phyloP scores from a whole-genome alignment of 2,113 vertebrate genomes.

The Acinonyx jubatus region DNA sequence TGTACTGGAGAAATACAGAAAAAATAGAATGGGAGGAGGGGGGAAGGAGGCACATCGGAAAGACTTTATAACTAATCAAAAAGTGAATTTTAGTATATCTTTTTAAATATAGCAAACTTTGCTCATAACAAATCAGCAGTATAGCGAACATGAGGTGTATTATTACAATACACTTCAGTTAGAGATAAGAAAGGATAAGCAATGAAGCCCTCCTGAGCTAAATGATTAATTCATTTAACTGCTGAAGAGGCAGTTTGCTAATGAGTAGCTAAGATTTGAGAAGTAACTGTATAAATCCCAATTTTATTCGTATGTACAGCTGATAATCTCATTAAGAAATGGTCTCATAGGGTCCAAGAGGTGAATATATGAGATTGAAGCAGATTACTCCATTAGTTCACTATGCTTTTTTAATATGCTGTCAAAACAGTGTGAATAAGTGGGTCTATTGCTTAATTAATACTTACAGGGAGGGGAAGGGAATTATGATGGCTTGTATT shows the following conservation, averaged over 20 bases:
- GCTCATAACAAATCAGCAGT: not conserved
- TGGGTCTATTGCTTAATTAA: constrained; percentile 11
- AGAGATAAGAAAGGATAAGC: not conserved
- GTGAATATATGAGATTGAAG: constrained; percentile 16
- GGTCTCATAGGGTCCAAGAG: not conserved
- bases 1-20: not conserved
- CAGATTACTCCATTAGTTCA: not conserved
- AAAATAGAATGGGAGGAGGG: not conserved
- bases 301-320: not conserved
- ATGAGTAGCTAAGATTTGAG: constrained; percentile 31
- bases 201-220: not conserved
- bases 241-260: constrained; percentile 1
- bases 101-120: not conserved
- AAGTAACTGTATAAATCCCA: constrained; percentile 25
- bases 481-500: not conserved
- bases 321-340: constrained; percentile 61
- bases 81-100: not conserved
- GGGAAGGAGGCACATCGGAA: not conserved
- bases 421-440: constrained; percentile 18
- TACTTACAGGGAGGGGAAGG: not conserved
- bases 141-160: not conserved
- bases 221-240: constrained; percentile 43
- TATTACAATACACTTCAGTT: not conserved
- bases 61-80: not conserved
- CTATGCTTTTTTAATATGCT: not conserved